A percentile compares a stretch with the other conserved stretches of the same genome.
Conservation (phyloP, 2,888 invertebrate genomes). For the Pollenia amentaria region DNA sequence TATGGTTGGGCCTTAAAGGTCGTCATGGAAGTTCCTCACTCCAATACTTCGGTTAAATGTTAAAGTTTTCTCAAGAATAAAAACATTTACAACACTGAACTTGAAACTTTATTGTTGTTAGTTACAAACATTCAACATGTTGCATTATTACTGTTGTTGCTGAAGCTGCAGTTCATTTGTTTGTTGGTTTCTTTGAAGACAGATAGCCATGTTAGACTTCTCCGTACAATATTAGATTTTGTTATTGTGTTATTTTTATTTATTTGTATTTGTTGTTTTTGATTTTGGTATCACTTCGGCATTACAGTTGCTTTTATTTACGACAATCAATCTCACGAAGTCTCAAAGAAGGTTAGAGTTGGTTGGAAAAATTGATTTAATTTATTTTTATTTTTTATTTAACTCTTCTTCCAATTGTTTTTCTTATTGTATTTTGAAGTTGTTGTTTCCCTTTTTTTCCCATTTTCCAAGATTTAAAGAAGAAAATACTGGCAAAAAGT, state of each 20-base stretch:
- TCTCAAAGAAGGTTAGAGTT: constrained; percentile 69
- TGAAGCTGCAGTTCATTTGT: background rate
- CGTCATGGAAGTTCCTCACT: too few species aligned
- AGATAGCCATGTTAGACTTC: constrained; percentile 4
- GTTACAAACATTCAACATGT: constrained; percentile 56
- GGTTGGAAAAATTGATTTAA: constrained; percentile 66
- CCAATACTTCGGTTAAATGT: background rate
- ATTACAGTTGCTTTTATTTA: constrained; percentile 60
- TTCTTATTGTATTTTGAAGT: constrained; percentile 9
- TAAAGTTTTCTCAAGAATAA: constrained; percentile 1
- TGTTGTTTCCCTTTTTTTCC: background rate
- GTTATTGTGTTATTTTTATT: constrained; percentile 6
- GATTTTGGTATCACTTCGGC: constrained; percentile 5
- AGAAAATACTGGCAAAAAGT: background rate
- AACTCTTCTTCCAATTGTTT: background rate
- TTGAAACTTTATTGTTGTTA: constrained; percentile 56
- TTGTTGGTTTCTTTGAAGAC: constrained; percentile 20
- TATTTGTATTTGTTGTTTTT: background rate
- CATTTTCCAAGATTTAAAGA: constrained; percentile 9
- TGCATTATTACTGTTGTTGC: constrained; percentile 34
- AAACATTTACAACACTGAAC: constrained; percentile 44
- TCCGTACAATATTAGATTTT: constrained; percentile 57
- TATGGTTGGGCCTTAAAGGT: too few species aligned
- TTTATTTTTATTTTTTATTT: constrained; percentile 21
- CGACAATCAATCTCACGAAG: constrained; percentile 69